Percentiles rank a stretch among this genome's conserved stretches.
phyloP scores from a whole-genome alignment of 2,113 vertebrate species.

The Cochlearius cochlearius region DNA sequence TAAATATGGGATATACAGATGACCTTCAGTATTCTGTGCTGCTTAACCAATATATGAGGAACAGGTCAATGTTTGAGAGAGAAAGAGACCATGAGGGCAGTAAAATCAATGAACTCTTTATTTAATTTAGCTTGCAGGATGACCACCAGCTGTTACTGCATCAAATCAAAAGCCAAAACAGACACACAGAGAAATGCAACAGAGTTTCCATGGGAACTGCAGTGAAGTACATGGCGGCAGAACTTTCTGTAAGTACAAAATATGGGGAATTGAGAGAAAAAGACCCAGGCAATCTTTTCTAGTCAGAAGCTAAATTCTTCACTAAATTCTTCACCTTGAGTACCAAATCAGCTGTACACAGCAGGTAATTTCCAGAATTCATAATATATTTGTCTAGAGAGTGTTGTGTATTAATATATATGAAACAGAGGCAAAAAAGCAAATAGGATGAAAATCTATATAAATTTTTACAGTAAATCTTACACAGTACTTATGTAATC shows the following conservation, averaged over 20 bases:
- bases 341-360: background rate
- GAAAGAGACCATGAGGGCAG: background rate
- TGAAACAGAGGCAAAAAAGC: background rate
- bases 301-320: background rate
- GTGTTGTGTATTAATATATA: background rate
- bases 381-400: background rate
- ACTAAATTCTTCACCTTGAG: background rate
- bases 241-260: background rate
- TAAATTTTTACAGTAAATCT: background rate
- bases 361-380: background rate
- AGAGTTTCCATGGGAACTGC: conserved; percentile 31
- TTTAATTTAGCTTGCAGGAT: conserved; percentile 50
- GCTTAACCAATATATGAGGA: background rate
- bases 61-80: background rate
- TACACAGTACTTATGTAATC: background rate
- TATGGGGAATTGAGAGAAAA: background rate
- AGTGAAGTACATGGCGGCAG: background rate
- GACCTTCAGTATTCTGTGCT: background rate
- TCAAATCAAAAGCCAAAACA: conserved; percentile 41
- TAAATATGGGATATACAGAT: background rate
- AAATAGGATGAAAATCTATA: background rate
- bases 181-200: background rate
- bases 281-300: background rate
- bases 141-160: conserved; percentile 29
- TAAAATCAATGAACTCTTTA: conserved; percentile 48